Base-by-base conservation (phyloP, 2,888 invertebrate species). In the Perithous albicinctus region DNA sequence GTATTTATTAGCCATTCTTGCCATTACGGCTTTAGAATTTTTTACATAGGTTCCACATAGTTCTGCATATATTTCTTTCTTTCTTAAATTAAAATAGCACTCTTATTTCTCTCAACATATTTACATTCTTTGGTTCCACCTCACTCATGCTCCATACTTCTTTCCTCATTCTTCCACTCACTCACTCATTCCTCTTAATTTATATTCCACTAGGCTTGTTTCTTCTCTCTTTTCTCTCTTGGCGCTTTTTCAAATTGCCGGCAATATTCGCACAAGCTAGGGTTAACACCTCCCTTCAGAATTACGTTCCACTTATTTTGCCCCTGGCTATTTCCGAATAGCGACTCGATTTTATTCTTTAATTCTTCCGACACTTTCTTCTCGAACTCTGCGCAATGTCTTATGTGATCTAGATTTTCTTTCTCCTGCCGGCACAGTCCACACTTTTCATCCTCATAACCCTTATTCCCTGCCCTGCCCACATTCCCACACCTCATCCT, bases 1-100 rank as follows among this genome's bases (percentile, higher is more conserved):
- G 56, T 56, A 56, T 59, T 59, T 59, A 59, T 59, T 59, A 59
- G 35, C 59, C 59, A 59, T 59, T 18, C 59, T 59, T 59, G 59
- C 59, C 35, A 4, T 15, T 18, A 6, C 6, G 35, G 59, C 59
- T 59, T 59, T 15, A 59, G 59, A 59, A 59, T 59, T 35, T 59
- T 35, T 26, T 18, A 48, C 48, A 48, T 15, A 18, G 6, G n/a
- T n/a, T n/a, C n/a, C n/a, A n/a, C n/a, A n/a, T n/a, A n/a, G 4
- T 48, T 48, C 18, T 1, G 4, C 48, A 48, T 20, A 18, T 48
- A 48, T 18, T 48, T 18, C 32, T 59, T 26, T 32, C 6, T 15
- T 35, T 32, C 59, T 59, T 32, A 26, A 26, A 23, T 54, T n/a
- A n/a, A n/a, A n/a, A n/a, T n/a, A n/a, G n/a, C n/a, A n/a, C n/a